Evolutionary conservation across 2,113 vertebrate species (phyloP).

Genomic region (Misgurnus anguillicaudatus): DNA sequence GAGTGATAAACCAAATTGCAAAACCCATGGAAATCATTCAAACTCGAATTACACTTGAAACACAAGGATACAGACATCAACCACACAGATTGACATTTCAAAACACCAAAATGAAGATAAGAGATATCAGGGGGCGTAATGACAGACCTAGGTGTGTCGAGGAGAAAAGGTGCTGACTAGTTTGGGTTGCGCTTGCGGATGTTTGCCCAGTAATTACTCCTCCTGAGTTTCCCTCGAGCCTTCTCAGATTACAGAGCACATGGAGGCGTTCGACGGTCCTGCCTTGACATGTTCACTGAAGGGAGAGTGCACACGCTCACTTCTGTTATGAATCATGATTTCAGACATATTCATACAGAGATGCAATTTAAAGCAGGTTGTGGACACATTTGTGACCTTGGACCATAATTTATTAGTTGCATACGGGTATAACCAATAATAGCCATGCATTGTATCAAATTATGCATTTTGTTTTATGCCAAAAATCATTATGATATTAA

Average conservation of each 20-base stretch:
- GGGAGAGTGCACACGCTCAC: neutral
- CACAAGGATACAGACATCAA: neutral
- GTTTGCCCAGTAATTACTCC: constrained; percentile 53
- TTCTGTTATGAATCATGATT: constrained; percentile 13
- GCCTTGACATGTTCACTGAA: constrained; percentile 48
- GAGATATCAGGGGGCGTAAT: constrained; percentile 3
- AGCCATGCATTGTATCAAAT: no score
- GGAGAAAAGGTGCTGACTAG: neutral
- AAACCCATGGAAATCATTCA: neutral
- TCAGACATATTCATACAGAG: constrained; percentile 21
- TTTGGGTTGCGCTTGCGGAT: constrained; percentile 45
- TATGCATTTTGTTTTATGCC: no score
- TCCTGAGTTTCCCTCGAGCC: constrained; percentile 27
- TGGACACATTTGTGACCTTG: neutral
- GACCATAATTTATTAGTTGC: no score
- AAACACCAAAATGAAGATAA: neutral
- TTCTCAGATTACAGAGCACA: constrained; percentile 37
- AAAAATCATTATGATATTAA: no score
- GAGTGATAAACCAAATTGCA: neutral
- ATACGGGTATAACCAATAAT: no score
- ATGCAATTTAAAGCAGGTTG: neutral
- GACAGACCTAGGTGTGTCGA: constrained; percentile 41
- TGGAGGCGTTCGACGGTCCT: constrained; percentile 34
- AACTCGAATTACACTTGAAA: neutral
- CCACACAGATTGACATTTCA: neutral